phyloP scores from a whole-genome alignment of 2,113 vertebrate species.

The Pongo pygmaeus region DNA sequence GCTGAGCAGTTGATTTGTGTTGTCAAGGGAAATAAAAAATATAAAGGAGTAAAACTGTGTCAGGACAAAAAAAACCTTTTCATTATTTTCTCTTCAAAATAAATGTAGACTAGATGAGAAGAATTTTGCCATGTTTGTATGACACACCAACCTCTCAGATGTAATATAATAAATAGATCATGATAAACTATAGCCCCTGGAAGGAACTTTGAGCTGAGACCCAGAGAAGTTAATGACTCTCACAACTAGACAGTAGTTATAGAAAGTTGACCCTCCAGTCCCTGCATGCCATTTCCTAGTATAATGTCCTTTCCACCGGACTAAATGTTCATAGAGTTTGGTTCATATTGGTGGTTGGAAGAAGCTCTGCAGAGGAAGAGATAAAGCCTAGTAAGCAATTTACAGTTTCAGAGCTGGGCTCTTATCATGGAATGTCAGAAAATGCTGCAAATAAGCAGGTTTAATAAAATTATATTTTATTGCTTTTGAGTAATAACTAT shows the following conservation, averaged over 20 bases:
- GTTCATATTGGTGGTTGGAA: background rate
- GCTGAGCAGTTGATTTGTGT: background rate
- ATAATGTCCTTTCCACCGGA: background rate
- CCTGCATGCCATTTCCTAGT: background rate
- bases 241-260: background rate
- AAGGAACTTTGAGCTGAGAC: background rate
- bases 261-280: background rate
- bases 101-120: background rate
- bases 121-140: background rate
- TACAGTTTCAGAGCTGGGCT: conserved; percentile 26
- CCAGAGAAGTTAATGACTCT: background rate
- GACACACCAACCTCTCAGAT: background rate
- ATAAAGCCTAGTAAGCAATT: conserved; percentile 49
- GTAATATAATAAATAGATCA: background rate
- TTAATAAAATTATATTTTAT: conserved; percentile 66
- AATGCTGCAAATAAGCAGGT: conserved; percentile 58
- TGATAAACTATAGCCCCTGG: background rate
- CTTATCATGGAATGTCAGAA: conserved; percentile 61
- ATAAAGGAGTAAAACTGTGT: background rate
- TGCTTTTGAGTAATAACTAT: conserved; percentile 59
- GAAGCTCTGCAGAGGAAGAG: conserved; percentile 19
- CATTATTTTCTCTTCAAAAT: background rate
- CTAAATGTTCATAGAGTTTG: background rate
- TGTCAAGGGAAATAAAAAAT: conserved; percentile 28
- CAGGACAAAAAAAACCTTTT: background rate